A percentile compares a stretch with the other conserved stretches of the same genome.
Evolutionary conservation across 2,888 invertebrate genomes (phyloP).

Genomic region (Incurvaria masculella): DNA sequence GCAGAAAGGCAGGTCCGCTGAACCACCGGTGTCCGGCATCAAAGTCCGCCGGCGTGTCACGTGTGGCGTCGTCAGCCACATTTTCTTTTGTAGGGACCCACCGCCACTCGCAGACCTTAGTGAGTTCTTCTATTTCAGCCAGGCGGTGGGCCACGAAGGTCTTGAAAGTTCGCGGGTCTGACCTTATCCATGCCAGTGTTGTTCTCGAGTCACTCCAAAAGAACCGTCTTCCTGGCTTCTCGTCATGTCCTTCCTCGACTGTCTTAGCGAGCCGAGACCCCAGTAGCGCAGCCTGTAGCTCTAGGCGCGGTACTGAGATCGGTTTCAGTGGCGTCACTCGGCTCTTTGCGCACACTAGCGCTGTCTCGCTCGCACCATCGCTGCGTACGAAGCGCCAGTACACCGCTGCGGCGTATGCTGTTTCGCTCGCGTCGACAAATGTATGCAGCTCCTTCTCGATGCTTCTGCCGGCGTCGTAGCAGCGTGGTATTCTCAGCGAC

Average conservation of each 20-base stretch:
- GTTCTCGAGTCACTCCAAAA: slow-evolving; percentile 12
- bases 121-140: no score
- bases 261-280: slow-evolving; percentile 6
- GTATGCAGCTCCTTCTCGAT: neutral
- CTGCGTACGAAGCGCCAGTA: neutral
- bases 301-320: no score
- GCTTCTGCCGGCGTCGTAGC: slow-evolving; percentile 8
- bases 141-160: slow-evolving; percentile 8
- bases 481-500: neutral
- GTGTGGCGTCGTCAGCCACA: no score
- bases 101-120: no score
- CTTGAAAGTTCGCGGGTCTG: slow-evolving; percentile 3
- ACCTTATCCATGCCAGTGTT: slow-evolving; percentile 11
- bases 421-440: no score
- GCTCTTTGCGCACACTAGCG: no score
- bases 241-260: slow-evolving; percentile 8
- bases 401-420: no score
- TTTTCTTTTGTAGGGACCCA: no score
- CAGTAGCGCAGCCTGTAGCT: slow-evolving; percentile 10
- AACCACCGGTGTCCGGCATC: no score
- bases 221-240: slow-evolving; percentile 6
- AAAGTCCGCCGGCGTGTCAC: no score
- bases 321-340: no score
- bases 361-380: slow-evolving; percentile 12
- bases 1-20: no score